Conservation (phyloP, 1,140 invertebrate genomes). For the Aphidius ervi region DNA sequence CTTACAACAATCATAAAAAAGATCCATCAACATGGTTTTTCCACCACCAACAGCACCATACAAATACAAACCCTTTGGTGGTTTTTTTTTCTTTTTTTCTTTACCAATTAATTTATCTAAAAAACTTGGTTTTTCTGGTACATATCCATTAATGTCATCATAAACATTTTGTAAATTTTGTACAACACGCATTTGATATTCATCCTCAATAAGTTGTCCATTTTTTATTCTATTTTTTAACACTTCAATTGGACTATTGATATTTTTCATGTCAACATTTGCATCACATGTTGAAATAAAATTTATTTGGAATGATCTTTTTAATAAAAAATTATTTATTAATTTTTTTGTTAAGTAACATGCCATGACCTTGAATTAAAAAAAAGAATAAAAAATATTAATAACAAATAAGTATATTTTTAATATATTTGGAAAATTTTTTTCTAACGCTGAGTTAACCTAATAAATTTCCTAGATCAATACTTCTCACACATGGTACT, state of each 20-base stretch:
- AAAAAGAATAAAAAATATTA: not conserved
- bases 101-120: conserved; percentile 49
- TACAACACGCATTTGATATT: conserved; percentile 67
- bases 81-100: conserved; percentile 44
- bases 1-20: conserved; percentile 82
- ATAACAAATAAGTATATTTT: not conserved
- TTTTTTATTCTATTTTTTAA: conserved; percentile 59
- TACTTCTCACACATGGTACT: too few species aligned
- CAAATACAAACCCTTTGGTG: conserved; percentile 76
- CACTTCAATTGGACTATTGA: conserved; percentile 51
- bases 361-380: conserved; percentile 2
- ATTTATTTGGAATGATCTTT: not conserved
- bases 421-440: conserved; percentile 4
- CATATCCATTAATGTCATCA: conserved; percentile 61
- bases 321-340: conserved; percentile 5
- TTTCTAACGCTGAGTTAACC: conserved; percentile 1
- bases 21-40: conserved; percentile 99
- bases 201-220: conserved; percentile 63
- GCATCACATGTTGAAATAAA: not conserved
- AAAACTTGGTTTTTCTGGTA: conserved; percentile 48
- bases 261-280: conserved; percentile 19
- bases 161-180: conserved; percentile 68
- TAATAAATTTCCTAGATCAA: not conserved
- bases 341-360: conserved; percentile 7
- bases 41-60: conserved; percentile 87